These are phyloP conservation scores for Progne subis DNA, from an alignment of 2,113 vertebrate genomes.

Conservation along the genomic window DNA sequence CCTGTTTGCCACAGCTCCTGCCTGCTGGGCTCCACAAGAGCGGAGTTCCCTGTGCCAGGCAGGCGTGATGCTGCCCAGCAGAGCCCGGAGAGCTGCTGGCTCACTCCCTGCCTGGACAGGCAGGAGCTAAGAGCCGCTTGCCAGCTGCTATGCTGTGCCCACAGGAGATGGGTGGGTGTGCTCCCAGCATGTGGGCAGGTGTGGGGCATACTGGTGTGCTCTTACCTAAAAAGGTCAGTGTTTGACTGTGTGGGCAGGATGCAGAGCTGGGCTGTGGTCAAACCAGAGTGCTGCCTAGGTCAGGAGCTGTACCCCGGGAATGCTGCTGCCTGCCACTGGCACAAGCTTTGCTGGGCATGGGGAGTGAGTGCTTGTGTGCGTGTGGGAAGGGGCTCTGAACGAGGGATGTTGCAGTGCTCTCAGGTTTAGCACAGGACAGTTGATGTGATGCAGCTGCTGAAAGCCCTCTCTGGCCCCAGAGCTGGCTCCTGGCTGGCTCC, in stretches of 20 bases:
- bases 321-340: not conserved
- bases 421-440: not conserved
- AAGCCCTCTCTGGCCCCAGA: rapidly evolving
- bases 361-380: rapidly evolving
- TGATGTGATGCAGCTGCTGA: not conserved
- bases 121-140: not conserved
- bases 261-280: not conserved
- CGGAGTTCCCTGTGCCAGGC: not conserved
- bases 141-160: not conserved
- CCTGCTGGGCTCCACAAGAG: rapidly evolving
- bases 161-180: not conserved
- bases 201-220: not conserved
- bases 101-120: rapidly evolving
- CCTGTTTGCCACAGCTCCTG: not conserved
- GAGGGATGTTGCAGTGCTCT: not conserved
- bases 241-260: not conserved
- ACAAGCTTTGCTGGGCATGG: not conserved
- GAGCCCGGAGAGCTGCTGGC: not conserved
- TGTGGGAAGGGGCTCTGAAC: not conserved
- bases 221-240: not conserved
- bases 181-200: rapidly evolving
- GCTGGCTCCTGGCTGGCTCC: not conserved
- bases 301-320: rapidly evolving
- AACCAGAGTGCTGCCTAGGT: not conserved
- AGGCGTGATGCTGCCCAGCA: not conserved